Evolutionary conservation across 2,888 invertebrate species (phyloP), one percentile per base, ranked within the genome.

Genomic region (Archips crataeganus): DNA sequence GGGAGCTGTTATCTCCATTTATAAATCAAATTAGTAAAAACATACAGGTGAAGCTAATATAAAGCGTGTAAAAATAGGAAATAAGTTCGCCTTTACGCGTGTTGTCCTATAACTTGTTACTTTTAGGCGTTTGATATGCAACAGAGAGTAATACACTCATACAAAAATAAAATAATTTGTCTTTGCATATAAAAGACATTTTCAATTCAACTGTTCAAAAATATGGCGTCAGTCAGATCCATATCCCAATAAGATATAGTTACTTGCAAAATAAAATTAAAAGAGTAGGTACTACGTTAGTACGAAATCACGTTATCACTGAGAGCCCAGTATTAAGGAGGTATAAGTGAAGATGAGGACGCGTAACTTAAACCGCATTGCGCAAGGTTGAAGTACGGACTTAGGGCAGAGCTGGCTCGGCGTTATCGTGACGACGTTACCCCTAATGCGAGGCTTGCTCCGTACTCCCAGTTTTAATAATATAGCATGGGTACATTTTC

Each of bases 361-460:
- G 71, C 66, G 66, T 66, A 66, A 66, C 60, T 72, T 62, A 42
- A 72, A 67, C 72, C 72, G 72, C 72, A 72, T 67, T 72, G 72
- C 71, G 71, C 72, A 72, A 66, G 72, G 62, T 54, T 67, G 66
- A 72, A 69, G 71, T 66, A 66, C 71, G 61, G 67, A 62, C 67
- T 67, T 67, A 72, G 62, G 62, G 34, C 54, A 66, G 54, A 39
- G 67, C 32, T 57, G 57, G 57, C 71, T 71, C 60, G 51, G 67
- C 45, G 45, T 72, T 67, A 62, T 72, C 67, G 62, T 54, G 60
- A 36, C 57, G 57, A 13, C 71, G 65, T 49, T 65, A 39, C 65
- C 62, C 71, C 59, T 60, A 66, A 66, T 51, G 65, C 65, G 65
- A 32, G 49, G 23, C 65, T 60, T 13, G 60, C 42, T 65, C 11